Conservation (phyloP, 2,888 invertebrate genomes). For the Drosophila prostipennis region DNA sequence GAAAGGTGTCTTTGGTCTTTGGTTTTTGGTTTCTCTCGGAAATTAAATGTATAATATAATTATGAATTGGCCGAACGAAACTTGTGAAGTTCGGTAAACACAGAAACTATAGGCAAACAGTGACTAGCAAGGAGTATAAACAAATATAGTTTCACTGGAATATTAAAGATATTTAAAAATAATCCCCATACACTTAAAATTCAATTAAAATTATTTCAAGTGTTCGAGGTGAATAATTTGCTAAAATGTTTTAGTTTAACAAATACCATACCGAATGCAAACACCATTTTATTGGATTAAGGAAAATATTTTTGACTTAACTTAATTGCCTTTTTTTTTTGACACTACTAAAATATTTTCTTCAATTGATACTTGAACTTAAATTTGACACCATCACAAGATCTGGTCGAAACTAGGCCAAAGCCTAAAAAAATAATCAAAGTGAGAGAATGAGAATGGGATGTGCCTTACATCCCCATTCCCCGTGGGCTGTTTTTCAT, state of each 20-base stretch:
- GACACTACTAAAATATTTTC: background rate
- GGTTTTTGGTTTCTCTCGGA: conserved; percentile 2
- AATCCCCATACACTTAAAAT: too few relatives aligned
- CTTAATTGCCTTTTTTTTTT: background rate
- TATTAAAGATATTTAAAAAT: background rate
- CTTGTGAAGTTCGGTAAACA: conserved; percentile 36
- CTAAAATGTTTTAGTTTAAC: background rate
- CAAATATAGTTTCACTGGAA: conserved; percentile 1
- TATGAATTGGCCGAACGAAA: conserved; percentile 14
- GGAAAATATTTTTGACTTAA: background rate
- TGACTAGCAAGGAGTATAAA: background rate
- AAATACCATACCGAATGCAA: background rate
- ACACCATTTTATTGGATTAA: background rate
- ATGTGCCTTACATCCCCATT: background rate
- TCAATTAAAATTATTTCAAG: background rate
- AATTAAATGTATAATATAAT: conserved; percentile 28
- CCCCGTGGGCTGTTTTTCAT: conserved; percentile 25
- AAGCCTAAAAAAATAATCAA: conserved; percentile 23
- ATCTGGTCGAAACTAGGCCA: conserved; percentile 3
- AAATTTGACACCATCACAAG: background rate
- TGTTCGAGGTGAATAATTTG: background rate
- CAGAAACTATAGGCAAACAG: conserved; percentile 12
- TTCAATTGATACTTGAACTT: background rate
- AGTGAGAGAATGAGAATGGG: background rate
- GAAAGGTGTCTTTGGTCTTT: conserved; percentile 31